These are phyloP conservation scores for Thalassaphorura encarpata DNA, from an alignment of 1,140 invertebrate genomes.

Conservation along the genomic window DNA sequence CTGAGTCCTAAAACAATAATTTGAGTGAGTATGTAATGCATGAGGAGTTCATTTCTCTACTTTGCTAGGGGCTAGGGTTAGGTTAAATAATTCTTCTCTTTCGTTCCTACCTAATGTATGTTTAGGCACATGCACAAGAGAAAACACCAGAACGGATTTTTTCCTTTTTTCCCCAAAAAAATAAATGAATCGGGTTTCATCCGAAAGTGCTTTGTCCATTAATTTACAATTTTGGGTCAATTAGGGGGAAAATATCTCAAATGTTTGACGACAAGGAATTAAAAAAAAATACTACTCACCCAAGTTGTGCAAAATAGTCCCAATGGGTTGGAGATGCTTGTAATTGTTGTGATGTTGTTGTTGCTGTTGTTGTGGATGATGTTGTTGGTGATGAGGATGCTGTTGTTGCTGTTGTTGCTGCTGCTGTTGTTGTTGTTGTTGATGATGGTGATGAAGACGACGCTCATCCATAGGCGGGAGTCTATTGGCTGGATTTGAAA, in stretches of 20 bases:
- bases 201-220: neutral
- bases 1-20: too few relatives aligned
- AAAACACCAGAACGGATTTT: too few relatives aligned
- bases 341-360: conserved; percentile 15
- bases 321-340: conserved; percentile 32
- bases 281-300: conserved; percentile 19
- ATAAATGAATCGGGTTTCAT: neutral
- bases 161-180: too few relatives aligned
- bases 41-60: too few relatives aligned
- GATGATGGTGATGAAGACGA: neutral
- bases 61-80: too few relatives aligned
- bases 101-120: too few relatives aligned
- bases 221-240: neutral
- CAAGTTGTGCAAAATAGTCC: conserved; percentile 32
- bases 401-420: conserved; percentile 3
- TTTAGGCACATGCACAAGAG: too few relatives aligned
- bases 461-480: conserved; percentile 12
- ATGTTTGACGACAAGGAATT: neutral
- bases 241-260: neutral
- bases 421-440: neutral
- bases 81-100: too few relatives aligned
- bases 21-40: too few relatives aligned
- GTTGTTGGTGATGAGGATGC: conserved; percentile 3
- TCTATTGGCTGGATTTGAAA: conserved; percentile 22
- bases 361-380: conserved; percentile 2